Conservation (phyloP, 2,113 vertebrate genomes). For the Pipa parva region DNA sequence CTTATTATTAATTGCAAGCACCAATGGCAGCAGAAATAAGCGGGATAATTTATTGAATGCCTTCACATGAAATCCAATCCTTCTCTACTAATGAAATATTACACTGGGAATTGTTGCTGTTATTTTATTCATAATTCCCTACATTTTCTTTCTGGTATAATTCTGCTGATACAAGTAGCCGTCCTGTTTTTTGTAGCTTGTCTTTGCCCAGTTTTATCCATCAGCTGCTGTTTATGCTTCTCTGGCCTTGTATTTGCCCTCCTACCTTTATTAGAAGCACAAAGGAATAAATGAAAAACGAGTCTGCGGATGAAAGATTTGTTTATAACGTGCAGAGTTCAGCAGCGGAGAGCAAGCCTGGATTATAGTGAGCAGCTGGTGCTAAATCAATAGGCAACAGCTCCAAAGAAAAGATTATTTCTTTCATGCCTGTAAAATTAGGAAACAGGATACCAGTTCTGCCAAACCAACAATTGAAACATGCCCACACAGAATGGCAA, state of each 20-base stretch:
- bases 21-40: too few relatives aligned
- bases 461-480: slow-evolving; percentile 60
- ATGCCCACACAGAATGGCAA: slow-evolving; percentile 61
- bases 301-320: slow-evolving; percentile 33
- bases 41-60: too few relatives aligned
- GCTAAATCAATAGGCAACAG: slow-evolving; percentile 50
- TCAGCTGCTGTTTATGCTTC: neutral
- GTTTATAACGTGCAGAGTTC: slow-evolving; percentile 31
- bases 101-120: too few relatives aligned
- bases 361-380: slow-evolving; percentile 61
- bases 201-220: neutral
- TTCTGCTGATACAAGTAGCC: neutral
- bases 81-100: too few relatives aligned
- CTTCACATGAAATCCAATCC: too few relatives aligned
- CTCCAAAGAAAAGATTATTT: slow-evolving; percentile 54
- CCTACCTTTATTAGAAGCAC: slow-evolving; percentile 8
- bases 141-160: neutral
- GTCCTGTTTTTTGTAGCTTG: neutral
- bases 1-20: too few relatives aligned
- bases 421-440: slow-evolving; percentile 54
- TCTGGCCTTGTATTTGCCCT: slow-evolving; percentile 2
- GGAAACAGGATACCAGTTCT: slow-evolving; percentile 62
- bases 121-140: neutral
- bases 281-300: slow-evolving; percentile 24
- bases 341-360: slow-evolving; percentile 45